phyloP scores from a whole-genome alignment of 92 coral and sea anemone genomes.

The Plumapathes pennacea region DNA sequence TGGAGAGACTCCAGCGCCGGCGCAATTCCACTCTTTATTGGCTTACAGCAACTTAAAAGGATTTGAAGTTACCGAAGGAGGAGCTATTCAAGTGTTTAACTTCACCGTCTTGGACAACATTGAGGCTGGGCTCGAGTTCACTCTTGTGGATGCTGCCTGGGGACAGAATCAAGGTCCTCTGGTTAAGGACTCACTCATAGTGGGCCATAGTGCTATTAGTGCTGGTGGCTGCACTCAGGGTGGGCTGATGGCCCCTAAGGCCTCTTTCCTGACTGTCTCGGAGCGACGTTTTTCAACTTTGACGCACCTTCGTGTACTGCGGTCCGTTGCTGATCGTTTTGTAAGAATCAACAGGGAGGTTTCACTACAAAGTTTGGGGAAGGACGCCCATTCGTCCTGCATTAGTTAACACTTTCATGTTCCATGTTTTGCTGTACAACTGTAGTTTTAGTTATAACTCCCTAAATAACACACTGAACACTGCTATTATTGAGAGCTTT shows the following conservation, averaged over 20 bases:
- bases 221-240: constrained; percentile 62
- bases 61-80: constrained; percentile 67
- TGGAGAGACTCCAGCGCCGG: no score
- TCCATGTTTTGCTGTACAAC: no score
- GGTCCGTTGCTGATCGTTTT: constrained; percentile 79
- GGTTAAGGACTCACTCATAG: constrained; percentile 72
- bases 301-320: constrained; percentile 58
- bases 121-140: constrained; percentile 82
- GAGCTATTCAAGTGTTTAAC: constrained; percentile 77
- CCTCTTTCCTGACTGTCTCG: constrained; percentile 69
- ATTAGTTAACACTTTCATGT: no score
- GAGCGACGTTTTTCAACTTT: constrained; percentile 78
- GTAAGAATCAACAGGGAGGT: constrained; percentile 69
- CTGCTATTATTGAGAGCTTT: no score
- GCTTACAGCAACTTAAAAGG: constrained; percentile 93
- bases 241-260: constrained; percentile 69
- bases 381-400: no score
- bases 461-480: no score
- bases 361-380: constrained; percentile 66
- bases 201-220: constrained; percentile 74
- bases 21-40: constrained; percentile 64
- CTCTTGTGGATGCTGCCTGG: constrained; percentile 71
- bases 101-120: constrained; percentile 73
- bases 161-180: constrained; percentile 59
- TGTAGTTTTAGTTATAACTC: no score